These are phyloP conservation scores for Potorous gilbertii DNA, from an alignment of 2,797 vertebrate species.

Conservation along the genomic window DNA sequence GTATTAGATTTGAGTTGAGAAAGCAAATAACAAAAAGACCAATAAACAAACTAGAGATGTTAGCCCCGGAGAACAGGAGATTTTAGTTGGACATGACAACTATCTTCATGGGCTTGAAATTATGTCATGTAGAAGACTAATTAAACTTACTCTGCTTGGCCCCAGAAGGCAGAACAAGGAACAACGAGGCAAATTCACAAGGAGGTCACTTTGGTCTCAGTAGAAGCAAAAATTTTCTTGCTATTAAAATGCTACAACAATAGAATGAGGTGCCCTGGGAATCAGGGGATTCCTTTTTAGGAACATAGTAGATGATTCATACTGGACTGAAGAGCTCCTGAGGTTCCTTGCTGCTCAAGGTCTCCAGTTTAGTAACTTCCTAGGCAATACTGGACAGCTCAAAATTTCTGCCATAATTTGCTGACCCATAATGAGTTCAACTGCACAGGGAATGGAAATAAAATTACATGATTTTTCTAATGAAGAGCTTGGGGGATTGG, in stretches of 20 bases:
- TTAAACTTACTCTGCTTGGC: not conserved
- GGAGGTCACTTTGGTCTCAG: not conserved
- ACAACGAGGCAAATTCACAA: not conserved
- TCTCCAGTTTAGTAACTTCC: not conserved
- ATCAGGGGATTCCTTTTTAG: not conserved
- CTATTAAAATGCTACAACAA: not conserved
- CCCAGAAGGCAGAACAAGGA: not conserved
- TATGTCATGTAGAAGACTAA: not conserved
- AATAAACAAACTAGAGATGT: not conserved
- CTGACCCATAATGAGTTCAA: not conserved
- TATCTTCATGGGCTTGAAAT: not conserved
- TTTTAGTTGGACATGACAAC: not conserved
- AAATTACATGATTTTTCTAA: too few relatives aligned
- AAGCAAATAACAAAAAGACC: not conserved
- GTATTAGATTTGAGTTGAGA: too few relatives aligned
- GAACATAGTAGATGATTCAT: not conserved
- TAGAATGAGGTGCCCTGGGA: not conserved
- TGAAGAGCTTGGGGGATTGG: too few relatives aligned
- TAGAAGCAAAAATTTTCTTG: not conserved
- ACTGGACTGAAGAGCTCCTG: not conserved
- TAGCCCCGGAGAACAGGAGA: not conserved
- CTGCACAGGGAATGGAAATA: too few relatives aligned
- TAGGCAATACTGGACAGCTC: not conserved
- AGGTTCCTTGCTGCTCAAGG: not conserved
- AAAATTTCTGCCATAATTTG: not conserved